These are phyloP conservation scores for Megaceryle alcyon DNA, from an alignment of 2,797 vertebrate species.

Conservation along the genomic window DNA sequence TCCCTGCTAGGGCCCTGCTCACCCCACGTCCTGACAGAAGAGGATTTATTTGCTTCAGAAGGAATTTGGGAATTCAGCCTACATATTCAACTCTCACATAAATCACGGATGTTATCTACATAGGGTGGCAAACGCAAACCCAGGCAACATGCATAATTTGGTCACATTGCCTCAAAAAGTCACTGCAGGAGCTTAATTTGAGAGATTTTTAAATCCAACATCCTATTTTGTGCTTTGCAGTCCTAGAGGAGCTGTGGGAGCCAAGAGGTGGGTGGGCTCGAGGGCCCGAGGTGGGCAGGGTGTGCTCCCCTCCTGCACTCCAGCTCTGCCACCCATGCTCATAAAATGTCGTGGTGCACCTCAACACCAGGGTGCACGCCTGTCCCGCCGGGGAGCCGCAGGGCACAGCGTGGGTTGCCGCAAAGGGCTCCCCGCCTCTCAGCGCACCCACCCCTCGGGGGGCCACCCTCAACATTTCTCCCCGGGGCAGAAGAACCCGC, in stretches of 20 bases:
- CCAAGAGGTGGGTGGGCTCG: background rate
- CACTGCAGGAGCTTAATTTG: background rate
- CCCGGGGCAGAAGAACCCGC: background rate
- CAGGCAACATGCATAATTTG: background rate
- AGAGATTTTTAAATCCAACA: background rate
- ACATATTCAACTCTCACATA: background rate
- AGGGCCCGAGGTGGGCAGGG: rapidly evolving
- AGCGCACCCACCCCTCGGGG: background rate
- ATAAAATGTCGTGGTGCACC: rapidly evolving
- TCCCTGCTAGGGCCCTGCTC: background rate
- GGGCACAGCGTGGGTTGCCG: background rate
- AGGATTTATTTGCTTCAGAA: background rate
- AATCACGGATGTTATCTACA: background rate
- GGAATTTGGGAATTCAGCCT: background rate
- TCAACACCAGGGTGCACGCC: background rate
- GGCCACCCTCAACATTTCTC: background rate
- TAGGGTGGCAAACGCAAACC: background rate
- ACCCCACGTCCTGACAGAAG: background rate
- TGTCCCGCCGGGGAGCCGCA: background rate
- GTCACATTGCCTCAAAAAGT: background rate
- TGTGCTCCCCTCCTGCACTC: background rate
- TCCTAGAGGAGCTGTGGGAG: background rate
- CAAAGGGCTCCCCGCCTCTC: background rate
- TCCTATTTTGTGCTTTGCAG: background rate
- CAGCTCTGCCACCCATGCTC: background rate